Base-by-base conservation (phyloP, 2,797 vertebrate species). In the Brachyrhaphis roseni region DNA sequence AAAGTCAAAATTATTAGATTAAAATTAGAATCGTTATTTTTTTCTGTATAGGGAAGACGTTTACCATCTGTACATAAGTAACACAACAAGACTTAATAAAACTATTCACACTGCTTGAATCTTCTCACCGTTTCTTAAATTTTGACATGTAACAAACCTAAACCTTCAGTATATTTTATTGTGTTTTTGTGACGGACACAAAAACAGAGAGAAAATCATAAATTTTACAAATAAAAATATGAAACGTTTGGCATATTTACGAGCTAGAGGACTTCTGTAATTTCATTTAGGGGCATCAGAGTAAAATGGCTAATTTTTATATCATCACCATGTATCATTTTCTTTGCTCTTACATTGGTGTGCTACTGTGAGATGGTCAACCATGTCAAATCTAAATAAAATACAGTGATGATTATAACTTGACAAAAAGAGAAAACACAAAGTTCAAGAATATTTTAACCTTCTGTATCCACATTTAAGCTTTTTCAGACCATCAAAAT, bases 401-500 rank as follows among this genome's bases (percentile, higher is more conserved):
- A 43, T n/a, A 12, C 20, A 41, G 2, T 43, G 20, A 13, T 20
- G 62, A 6, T 16, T 43, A 18, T 45, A 26, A n/a, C 5, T 43
- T 26, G 23, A 70, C 11, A 23, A 41, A 70, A 26, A 43, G 20
- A 36, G 31, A 18, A 76, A 66, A 45, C 16, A 77, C 15, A 55
- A 43, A 74, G 20, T 13, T 74, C 75, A 87, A 74, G 79, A 76
- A 84, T 88, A 83, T 87, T 91, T 89, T 74, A 66, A 79, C 68
- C 70, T 85, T 82, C 31, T 68, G 76, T 81, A 71, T 0, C 20
- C 82, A 72, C 71, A n/a, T 66, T 74, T 81, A 86, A 86, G 84
- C 8, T 26, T 68, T 41, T 66, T 85, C 76, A 90, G 79, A 51
- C 49, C 2, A 23, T 51, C 49, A 8, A 49, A 49, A 49, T 8